Conservation (phyloP, 2,113 vertebrate species). For the Mobula birostris region DNA sequence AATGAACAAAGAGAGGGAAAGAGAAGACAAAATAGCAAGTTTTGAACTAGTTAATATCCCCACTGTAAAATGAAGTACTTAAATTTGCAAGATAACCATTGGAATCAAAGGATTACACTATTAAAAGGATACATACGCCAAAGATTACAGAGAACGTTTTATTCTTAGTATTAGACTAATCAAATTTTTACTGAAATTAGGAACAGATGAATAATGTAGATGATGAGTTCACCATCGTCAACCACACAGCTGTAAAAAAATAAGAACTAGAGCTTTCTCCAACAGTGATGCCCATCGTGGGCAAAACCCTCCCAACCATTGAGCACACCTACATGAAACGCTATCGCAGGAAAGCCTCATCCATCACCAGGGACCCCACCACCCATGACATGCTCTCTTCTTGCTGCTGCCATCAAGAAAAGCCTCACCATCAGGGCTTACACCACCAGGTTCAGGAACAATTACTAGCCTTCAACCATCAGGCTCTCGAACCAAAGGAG, state of each 20-base stretch:
- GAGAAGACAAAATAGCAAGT: neutral
- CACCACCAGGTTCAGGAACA: too few species aligned
- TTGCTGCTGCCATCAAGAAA: too few species aligned
- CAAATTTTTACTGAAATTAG: neutral
- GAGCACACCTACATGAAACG: too few species aligned
- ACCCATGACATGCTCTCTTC: too few species aligned
- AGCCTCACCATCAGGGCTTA: too few species aligned
- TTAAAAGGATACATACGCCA: neutral
- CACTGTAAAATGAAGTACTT: neutral
- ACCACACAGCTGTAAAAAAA: neutral
- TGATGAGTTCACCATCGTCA: neutral
- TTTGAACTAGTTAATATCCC: neutral
- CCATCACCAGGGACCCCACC: too few species aligned
- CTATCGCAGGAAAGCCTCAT: too few species aligned
- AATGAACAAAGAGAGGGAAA: neutral
- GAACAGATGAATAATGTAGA: neutral
- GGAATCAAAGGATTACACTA: neutral
- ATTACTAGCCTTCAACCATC: too few species aligned
- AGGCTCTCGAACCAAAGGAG: too few species aligned
- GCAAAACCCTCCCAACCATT: too few species aligned
- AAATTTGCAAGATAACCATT: neutral
- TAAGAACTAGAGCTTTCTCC: too few species aligned
- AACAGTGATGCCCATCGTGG: too few species aligned
- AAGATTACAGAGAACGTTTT: neutral
- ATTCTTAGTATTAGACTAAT: neutral